A percentile compares a stretch with the other conserved stretches of the same genome.
Conservation (phyloP, 1,140 invertebrate genomes). For the Medauroidea extradentata region DNA sequence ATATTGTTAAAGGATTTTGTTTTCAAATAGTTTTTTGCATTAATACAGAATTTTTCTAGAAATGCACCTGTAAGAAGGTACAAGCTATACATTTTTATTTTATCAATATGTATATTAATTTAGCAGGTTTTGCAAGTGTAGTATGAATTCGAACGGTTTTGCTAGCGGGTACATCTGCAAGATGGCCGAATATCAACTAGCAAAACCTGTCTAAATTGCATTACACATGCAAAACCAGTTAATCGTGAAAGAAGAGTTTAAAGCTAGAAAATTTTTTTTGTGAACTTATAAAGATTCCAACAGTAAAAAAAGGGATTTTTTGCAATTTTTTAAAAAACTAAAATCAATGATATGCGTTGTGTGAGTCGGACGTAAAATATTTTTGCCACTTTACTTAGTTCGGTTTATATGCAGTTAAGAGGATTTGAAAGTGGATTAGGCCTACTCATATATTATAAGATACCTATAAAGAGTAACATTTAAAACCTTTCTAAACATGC, state of each 20-base stretch:
- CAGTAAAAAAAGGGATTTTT: background rate
- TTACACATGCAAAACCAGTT: constrained; percentile 7
- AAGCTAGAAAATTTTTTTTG: background rate
- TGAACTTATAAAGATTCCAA: constrained; percentile 3
- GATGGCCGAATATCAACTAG: background rate
- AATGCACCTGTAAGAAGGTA: background rate
- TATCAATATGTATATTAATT: background rate
- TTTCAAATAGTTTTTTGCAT: background rate
- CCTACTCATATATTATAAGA: no score
- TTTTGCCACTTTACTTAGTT: no score
- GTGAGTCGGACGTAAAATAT: background rate
- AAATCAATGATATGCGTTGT: background rate
- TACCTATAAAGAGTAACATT: no score
- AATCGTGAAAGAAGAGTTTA: no score
- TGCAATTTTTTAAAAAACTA: background rate
- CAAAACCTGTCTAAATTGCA: background rate
- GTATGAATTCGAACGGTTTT: background rate
- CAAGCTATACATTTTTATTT: background rate
- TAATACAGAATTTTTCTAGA: background rate
- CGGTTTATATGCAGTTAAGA: no score
- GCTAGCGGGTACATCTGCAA: background rate
- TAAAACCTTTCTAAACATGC: no score
- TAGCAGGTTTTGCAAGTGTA: background rate
- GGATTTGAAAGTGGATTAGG: no score
- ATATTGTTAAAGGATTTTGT: background rate